Conservation (phyloP, 2,797 vertebrate species). For the Melanotaenia maccullochi region DNA sequence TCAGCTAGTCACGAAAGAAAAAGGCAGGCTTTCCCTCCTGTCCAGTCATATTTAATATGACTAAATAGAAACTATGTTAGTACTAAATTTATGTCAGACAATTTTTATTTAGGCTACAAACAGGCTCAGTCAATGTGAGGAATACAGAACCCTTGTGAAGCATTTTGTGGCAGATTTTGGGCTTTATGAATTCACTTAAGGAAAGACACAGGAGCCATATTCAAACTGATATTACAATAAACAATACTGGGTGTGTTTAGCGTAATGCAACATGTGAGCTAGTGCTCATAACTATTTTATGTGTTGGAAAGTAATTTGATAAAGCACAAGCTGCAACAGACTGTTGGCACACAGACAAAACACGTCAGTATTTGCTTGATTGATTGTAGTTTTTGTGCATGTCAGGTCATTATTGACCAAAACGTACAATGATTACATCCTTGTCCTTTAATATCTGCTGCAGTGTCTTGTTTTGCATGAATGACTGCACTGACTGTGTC, state of each 20-base stretch:
- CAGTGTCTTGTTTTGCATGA: conserved; percentile 29
- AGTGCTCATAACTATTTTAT: neutral
- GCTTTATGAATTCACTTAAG: neutral
- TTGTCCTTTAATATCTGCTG: conserved; percentile 23
- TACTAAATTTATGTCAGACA: no score
- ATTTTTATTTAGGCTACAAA: no score
- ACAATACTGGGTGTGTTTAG: neutral
- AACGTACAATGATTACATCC: conserved; percentile 14
- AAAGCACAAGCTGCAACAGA: conserved; percentile 8
- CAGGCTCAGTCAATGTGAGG: neutral
- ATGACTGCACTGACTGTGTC: conserved; percentile 24
- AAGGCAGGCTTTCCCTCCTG: no score
- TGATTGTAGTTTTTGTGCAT: neutral
- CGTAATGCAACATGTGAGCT: neutral
- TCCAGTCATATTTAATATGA: no score
- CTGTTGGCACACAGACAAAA: neutral
- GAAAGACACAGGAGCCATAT: neutral
- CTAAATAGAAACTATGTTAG: no score
- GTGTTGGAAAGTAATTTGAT: neutral
- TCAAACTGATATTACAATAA: neutral
- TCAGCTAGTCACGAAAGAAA: no score
- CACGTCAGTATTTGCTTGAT: neutral
- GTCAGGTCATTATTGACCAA: neutral
- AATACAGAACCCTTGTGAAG: neutral
- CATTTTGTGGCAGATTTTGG: neutral